Base-by-base conservation (phyloP, 2,888 invertebrate genomes). In the Sinhomidia bicolor region DNA sequence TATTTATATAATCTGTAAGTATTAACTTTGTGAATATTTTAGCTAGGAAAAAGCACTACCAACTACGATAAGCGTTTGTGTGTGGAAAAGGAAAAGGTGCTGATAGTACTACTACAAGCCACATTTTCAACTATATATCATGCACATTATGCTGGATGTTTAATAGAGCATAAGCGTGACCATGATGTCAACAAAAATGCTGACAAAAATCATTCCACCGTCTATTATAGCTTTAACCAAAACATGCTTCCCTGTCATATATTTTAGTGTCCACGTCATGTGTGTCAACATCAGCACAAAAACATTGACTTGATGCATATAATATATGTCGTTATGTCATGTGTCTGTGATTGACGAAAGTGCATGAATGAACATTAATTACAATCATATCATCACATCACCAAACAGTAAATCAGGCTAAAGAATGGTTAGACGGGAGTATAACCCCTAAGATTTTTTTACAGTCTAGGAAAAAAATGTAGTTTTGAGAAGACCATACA, bases 401-500 rank as follows among this genome's bases (percentile, higher is more conserved):
- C 71, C 80, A 44, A 32, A 81, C 26, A 47, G 47, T 83, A 83
- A 54, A 51, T 47, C 26, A 76, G 76, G n/a, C n/a, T 76, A 54
- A 51, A 17, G 76, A 54, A 76, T 47, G 71, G 47, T 51, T 47
- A 74, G 44, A n/a, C 32, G 51, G 51, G 76, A 7, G 54, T 23
- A 76, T 26, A 10, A n/a, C 32, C 51, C 76, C 17, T 51, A 54
- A 76, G 51, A 74, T 6, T 36, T 36, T 62, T 68, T 29, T 76
- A 29, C 65, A 32, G 65, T 29, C 65, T 26, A 41, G 60, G 26
- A 41, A 54, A 76, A 12, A 60, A 71, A 32, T 54, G 17, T 20
- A 78, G 29, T 79, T 79, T 14, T 5, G 23, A 41, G n/a, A 76
- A 32, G 51, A 47, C 41, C 76, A 76, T 76, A 76, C 41, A 41